These are phyloP conservation scores for Dendrocincla tyrannina DNA, from an alignment of 2,797 vertebrate genomes.

Conservation along the genomic window DNA sequence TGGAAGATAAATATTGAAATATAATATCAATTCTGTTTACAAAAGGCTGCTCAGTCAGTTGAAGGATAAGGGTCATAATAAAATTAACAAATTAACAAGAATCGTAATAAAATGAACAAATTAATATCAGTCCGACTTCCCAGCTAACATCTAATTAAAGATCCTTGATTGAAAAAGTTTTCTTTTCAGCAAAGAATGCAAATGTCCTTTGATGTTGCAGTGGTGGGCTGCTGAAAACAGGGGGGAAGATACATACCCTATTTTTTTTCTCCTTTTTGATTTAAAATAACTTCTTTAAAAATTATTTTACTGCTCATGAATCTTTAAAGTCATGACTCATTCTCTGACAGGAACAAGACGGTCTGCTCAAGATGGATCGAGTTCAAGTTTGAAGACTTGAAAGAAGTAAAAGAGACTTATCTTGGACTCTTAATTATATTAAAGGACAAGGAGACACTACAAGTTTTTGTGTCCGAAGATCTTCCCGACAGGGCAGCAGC, in stretches of 20 bases:
- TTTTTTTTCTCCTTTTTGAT: neutral
- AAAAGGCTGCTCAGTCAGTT: neutral
- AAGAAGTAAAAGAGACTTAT: neutral
- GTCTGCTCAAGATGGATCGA: neutral
- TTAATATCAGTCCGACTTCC: neutral
- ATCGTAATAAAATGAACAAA: neutral
- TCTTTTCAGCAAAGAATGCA: neutral
- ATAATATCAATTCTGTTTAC: neutral
- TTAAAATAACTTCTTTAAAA: neutral
- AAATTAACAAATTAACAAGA: neutral
- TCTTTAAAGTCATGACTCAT: neutral
- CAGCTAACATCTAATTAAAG: slow-evolving; percentile 33
- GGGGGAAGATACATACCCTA: neutral
- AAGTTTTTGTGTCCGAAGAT: slow-evolving; percentile 21
- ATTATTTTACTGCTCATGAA: neutral
- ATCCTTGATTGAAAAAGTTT: slow-evolving; percentile 1
- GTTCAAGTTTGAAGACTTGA: neutral
- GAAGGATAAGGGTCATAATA: neutral
- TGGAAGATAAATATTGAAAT: neutral
- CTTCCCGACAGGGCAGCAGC: slow-evolving; percentile 32
- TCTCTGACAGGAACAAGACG: neutral
- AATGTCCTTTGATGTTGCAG: neutral
- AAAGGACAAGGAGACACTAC: neutral
- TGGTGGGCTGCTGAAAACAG: neutral
- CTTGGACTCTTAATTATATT: neutral